phyloP scores from a whole-genome alignment of 2,113 vertebrate species.

The Daboia siamensis region DNA sequence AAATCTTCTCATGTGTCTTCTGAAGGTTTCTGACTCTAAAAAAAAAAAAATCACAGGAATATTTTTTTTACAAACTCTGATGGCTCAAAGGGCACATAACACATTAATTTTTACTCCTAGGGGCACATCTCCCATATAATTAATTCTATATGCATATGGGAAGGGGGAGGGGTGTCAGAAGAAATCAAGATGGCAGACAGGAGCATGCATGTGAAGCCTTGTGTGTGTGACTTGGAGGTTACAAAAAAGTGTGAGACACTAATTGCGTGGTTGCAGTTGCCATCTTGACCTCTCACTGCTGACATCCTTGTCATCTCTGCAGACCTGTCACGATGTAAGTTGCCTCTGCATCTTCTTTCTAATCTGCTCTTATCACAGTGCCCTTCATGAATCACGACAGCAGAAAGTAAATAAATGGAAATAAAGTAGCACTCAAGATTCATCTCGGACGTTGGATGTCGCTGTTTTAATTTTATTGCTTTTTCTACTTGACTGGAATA shows the following conservation, averaged over 20 bases:
- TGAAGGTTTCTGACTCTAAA: conserved; percentile 36
- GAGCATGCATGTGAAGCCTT: background rate
- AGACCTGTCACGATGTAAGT: background rate
- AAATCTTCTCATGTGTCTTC: background rate
- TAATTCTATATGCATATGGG: background rate
- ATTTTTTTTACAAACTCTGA: background rate
- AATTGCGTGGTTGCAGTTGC: background rate
- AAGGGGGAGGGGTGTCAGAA: background rate
- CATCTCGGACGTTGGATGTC: background rate
- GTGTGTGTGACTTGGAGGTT: background rate
- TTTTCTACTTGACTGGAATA: background rate
- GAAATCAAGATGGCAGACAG: background rate
- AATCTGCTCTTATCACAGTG: background rate
- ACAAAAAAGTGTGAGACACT: background rate
- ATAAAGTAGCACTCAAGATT: background rate
- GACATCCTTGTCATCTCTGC: background rate
- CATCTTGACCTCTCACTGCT: background rate
- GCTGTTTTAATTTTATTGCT: background rate
- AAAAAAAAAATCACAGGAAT: conserved; percentile 30
- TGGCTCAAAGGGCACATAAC: background rate
- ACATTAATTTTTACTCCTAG: background rate
- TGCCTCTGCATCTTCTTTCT: conserved; percentile 28
- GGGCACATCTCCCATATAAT: background rate
- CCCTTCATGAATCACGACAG: background rate
- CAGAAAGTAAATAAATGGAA: background rate